Conservation (phyloP, 2,113 vertebrate genomes). For the Hucho hucho region DNA sequence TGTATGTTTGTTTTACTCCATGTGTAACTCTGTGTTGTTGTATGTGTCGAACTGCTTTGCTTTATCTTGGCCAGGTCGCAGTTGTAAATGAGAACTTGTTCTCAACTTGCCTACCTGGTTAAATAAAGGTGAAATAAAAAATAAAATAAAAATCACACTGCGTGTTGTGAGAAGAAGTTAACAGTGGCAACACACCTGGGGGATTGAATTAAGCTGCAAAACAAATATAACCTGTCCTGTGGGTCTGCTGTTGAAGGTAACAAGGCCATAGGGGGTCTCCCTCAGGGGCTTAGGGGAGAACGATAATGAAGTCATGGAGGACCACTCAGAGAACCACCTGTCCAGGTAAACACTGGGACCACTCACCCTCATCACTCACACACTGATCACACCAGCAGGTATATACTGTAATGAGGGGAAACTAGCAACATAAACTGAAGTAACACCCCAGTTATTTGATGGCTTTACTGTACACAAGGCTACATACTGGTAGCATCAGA, state of each 20-base stretch:
- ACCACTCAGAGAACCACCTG: conserved; percentile 6
- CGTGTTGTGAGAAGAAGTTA: background rate
- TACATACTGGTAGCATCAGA: background rate
- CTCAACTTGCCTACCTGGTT: too few relatives aligned
- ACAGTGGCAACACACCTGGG: conserved; percentile 15
- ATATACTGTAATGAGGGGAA: background rate
- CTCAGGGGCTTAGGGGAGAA: background rate
- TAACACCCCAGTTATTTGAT: background rate
- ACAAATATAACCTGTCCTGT: conserved; percentile 21
- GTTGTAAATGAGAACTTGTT: too few relatives aligned
- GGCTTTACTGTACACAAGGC: background rate
- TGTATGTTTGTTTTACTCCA: too few relatives aligned
- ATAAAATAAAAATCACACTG: too few relatives aligned
- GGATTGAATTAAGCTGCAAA: conserved; percentile 31
- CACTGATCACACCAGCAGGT: background rate
- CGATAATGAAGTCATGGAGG: conserved; percentile 60
- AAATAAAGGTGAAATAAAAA: too few relatives aligned
- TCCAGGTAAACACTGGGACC: conserved; percentile 32
- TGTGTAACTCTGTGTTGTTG: too few relatives aligned
- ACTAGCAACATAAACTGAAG: background rate
- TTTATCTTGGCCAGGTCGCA: too few relatives aligned
- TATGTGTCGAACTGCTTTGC: too few relatives aligned
- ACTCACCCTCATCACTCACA: conserved; percentile 7
- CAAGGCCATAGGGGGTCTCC: conserved; percentile 25
- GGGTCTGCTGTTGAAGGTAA: conserved; percentile 37